These are phyloP conservation scores for Anolis apletophallus DNA, from an alignment of 2,797 vertebrate species.

Conservation along the genomic window DNA sequence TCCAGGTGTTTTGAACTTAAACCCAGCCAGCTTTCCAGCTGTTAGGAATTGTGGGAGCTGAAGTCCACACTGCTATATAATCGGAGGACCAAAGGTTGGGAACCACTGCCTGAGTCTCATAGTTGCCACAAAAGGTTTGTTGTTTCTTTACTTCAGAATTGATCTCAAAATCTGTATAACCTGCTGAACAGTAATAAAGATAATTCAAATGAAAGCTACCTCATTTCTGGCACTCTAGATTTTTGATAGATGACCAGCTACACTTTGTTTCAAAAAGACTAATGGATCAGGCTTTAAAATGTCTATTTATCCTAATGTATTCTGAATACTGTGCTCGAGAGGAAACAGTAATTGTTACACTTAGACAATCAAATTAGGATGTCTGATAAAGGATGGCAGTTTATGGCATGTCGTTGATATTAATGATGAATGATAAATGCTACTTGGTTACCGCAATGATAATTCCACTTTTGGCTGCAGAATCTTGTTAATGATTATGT, in stretches of 20 bases:
- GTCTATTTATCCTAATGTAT: conserved; percentile 30
- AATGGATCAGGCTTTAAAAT: conserved; percentile 22
- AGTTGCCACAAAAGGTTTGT: not conserved
- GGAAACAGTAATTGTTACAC: conserved; percentile 22
- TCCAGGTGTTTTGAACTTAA: no score
- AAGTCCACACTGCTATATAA: no score
- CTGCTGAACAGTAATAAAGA: not conserved
- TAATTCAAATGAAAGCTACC: not conserved
- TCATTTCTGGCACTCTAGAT: conserved; percentile 3
- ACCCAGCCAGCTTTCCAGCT: no score
- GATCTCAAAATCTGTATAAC: not conserved
- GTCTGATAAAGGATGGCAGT: conserved; percentile 15
- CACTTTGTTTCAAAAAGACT: conserved; percentile 19
- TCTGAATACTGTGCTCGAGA: conserved; percentile 28
- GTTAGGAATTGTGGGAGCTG: no score
- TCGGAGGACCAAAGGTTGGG: no score
- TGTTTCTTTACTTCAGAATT: conserved; percentile 6
- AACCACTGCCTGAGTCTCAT: not conserved
- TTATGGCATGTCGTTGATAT: not conserved
- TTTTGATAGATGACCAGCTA: conserved; percentile 21
- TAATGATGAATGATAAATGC: conserved; percentile 39
- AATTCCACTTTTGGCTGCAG: not conserved
- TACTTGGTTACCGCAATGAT: not conserved
- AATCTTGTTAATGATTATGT: not conserved
- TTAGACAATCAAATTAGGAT: conserved; percentile 29